Evolutionary conservation across 2,797 vertebrate genomes (phyloP).

Genomic region (Anguilla marmorata): DNA sequence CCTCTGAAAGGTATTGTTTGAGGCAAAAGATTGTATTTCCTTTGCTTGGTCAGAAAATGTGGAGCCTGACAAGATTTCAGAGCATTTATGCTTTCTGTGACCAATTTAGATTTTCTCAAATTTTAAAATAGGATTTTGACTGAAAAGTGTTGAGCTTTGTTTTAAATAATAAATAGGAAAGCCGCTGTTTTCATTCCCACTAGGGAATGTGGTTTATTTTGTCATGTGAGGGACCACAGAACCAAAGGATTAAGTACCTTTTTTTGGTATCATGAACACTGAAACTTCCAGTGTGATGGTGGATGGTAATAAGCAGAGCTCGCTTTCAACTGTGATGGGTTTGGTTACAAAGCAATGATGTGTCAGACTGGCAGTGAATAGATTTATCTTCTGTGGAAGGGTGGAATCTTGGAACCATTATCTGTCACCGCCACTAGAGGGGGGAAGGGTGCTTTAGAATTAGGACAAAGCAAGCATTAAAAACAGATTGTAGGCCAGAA

Average conservation of each 20-base stretch:
- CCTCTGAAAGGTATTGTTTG: background rate
- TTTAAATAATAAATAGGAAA: background rate
- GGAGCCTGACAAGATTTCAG: background rate
- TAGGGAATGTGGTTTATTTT: background rate
- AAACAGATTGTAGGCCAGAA: background rate
- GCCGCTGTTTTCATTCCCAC: background rate
- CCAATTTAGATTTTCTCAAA: background rate
- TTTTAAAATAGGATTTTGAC: background rate
- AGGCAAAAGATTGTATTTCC: background rate
- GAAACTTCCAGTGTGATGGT: background rate
- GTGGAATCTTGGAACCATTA: background rate
- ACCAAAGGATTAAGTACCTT: background rate
- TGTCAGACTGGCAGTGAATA: background rate
- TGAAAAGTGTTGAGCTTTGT: background rate
- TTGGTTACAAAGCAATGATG: background rate
- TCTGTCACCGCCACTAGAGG: slow-evolving; percentile 4
- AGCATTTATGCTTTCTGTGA: background rate
- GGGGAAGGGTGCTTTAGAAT: background rate
- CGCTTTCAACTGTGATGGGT: background rate
- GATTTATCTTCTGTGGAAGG: background rate
- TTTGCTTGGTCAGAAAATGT: background rate
- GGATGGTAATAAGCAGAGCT: background rate
- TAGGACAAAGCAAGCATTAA: background rate
- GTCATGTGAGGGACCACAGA: background rate
- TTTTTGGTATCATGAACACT: no score